Evolutionary conservation across 2,888 invertebrate genomes (phyloP).

Genomic region (Subacronicta megacephala): DNA sequence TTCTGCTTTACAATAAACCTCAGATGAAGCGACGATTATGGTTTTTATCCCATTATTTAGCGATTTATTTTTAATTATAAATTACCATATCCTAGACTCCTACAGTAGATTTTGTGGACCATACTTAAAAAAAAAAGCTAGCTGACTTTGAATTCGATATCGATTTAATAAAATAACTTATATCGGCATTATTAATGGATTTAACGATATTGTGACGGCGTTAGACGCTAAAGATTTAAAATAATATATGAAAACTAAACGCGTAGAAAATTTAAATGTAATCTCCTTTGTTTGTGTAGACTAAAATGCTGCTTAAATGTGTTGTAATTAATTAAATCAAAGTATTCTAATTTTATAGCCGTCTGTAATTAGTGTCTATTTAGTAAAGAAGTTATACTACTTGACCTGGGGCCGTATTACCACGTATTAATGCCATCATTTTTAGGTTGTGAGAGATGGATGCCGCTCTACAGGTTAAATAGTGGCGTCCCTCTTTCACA

Average conservation of each 20-base stretch:
- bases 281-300: neutral
- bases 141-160: slow-evolving; percentile 20
- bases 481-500: no score
- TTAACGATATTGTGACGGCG: slow-evolving; percentile 29
- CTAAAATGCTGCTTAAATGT: slow-evolving; percentile 22
- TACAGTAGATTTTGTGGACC: slow-evolving; percentile 39
- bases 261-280: slow-evolving; percentile 3
- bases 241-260: slow-evolving; percentile 17
- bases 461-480: no score
- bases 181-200: slow-evolving; percentile 21
- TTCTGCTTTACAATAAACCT: neutral
- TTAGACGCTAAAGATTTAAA: slow-evolving; percentile 33
- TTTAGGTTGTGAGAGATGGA: no score
- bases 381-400: neutral
- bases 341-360: slow-evolving; percentile 21
- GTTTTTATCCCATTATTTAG: neutral
- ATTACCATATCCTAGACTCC: neutral
- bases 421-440: no score
- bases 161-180: slow-evolving; percentile 15
- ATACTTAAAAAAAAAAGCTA: slow-evolving; percentile 19
- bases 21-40: neutral
- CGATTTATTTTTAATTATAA: neutral
- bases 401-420: no score
- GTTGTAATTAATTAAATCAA: slow-evolving; percentile 22
- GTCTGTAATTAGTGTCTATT: slow-evolving; percentile 11